Evolutionary conservation across 1,140 invertebrate species (phyloP), one percentile per base, ranked within the genome.

Genomic region (Drosophila truncata): DNA sequence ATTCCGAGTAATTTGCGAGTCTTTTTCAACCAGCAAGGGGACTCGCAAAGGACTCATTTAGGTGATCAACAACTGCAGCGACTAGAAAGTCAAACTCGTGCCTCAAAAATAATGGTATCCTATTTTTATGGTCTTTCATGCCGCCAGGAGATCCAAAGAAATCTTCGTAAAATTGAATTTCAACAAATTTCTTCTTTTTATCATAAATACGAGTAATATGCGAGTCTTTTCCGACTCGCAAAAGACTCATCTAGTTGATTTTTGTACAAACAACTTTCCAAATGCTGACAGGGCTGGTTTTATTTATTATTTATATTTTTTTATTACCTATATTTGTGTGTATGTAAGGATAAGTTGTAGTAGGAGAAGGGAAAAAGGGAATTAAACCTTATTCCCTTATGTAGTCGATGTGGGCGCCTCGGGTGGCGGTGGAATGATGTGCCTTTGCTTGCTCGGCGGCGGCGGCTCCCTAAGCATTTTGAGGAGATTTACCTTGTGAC

Each of bases 391-490:
- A 16, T 42, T 42, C 4, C 35, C 6, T 63, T 6, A 63, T 41
- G 41, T 13, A 35, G 23, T 63, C 29, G 39, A 66, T 4, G 63
- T n/a, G 10, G 35, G n/a, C 25, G 50, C 42, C 37, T 60, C 52
- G 13, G 46, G 5, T 6, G 63, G 11, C 11, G 35, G 11, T 9
- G 35, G 23, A 1, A 20, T 14, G 11, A 52, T 20, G 0, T n/a
- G 23, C 7, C 47, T 4, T 11, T n/a, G 2, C 16, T 27, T 60
- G 9, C n/a, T 37, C 6, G 18, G 55, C 27, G 33, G 31, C 31
- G 20, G 59, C 29, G 33, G 33, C 33, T 77, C 49, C 10, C 25
- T 31, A 6, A 86, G 13, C 39, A 79, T 69, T 25, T 47, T 78
- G 4, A 61, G 29, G 3, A 83, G 37, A 0, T 41, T 41, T 18